Base-by-base conservation (phyloP, 2,797 vertebrate species). In the Okamejei kenojei region DNA sequence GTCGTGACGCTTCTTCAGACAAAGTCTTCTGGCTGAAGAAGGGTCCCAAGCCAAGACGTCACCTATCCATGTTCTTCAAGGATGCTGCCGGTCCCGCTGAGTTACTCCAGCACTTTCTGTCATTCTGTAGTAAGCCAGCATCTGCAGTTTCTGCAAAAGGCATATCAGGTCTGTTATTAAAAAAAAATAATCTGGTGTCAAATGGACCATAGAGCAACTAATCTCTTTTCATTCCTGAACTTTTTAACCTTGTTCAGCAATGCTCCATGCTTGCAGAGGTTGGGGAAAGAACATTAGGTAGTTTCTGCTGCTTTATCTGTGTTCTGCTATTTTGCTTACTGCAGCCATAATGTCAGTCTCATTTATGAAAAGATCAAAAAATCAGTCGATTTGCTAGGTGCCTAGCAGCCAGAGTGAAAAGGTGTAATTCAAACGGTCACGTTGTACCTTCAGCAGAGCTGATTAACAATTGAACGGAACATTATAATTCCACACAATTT, bases 231-330 rank as follows among this genome's bases (percentile, higher is more conserved):
- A 65, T n/a, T 8, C 65, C 19, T 19, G 58, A 88, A 65, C 84
- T 45, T 73, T 29, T 73, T 91, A 35, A 74, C 32, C 38, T 91
- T 35, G 68, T 38, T 29, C 26, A 91, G 17, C 15, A 7, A 7
- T 32, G 68, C n/a, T 88, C n/a, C 19, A 29, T 68, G 21, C 0
- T 88, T 35, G 84, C 23, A 74, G 68, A 74, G 2, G 21, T 45
- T 45, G 68, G 21, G 68, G 11, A 91, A 23, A 23, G 61, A 91
- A 91, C 65, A 54, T 90, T 90, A 73, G n/a, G 63, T 90, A 90
- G 88, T 2, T 91, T 21, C 19, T 74, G 17, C 63, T 90, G 23
- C 63, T 74, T 74, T 6, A 38, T 91, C 68, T 26, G 15, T 32
- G 61, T 19, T n/a, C n/a, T 88, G n/a, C 61, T 21, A 19, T 88